Base-by-base conservation (phyloP, 2,113 vertebrate species). In the Pteronura brasiliensis region DNA sequence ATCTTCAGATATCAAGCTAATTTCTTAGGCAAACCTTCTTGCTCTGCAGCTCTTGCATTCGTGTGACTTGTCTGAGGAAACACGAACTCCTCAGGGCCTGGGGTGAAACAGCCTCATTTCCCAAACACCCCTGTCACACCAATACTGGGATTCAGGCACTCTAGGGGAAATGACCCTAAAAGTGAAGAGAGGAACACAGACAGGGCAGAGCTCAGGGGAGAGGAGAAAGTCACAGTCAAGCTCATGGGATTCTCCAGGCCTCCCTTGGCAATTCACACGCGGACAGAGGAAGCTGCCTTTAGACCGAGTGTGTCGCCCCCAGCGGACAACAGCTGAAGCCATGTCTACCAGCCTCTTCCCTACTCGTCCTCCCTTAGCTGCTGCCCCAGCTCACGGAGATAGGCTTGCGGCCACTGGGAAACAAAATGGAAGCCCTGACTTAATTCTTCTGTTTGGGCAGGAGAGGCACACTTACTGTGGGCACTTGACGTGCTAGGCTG, bases 301-400 rank as follows among this genome's bases (percentile, higher is more conserved):
- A 6, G 44, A 52, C 69, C 42, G 7, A 81, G 74, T 2, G 34
- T 34, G 2, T n/a, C 0, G 4, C 36, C 13, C 3, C 27, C 7
- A 1, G 20, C 52, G 1, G 36, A 36, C 57, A 34, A 74, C 86
- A 39, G 18, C 12, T 11, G 4, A 2, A 44, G 76, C 12, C 9
- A 1, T 0, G 44, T 18, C 18, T 6, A 1, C 15, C 65, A 65
- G 42, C 18, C n/a, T 77, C 80, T 76, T 42, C 6, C 49, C 42
- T 17, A 15, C 7, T 10, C 13, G 21, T 2, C 4, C 36, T n/a
- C 49, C 52, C 29, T 21, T 2, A 14, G 14, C 65, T 77, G 31
- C 34, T 49, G 20, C 39, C 42, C 4, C 6, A 1, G 39, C 36
- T 88, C 77, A 18, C 0, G 20, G 52, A 20, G 3, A 18, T 15